Evolutionary conservation across 2,888 invertebrate genomes (phyloP), one percentile per base, ranked within the genome.

Genomic region (Strigamia crassipes): DNA sequence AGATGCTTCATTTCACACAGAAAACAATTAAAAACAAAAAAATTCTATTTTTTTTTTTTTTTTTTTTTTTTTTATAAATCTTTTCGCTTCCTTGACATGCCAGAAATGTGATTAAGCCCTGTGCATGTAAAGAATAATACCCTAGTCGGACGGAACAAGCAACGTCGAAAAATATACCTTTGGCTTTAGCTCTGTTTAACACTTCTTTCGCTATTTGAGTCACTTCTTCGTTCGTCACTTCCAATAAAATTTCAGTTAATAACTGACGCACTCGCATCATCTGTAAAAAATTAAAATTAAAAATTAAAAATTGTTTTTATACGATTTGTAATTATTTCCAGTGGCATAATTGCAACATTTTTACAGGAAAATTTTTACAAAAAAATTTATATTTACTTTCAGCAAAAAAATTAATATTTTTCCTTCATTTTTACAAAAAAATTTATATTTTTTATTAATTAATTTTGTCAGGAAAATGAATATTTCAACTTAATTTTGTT

Each of bases 141-240:
- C 79, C 79, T 21, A 78, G 41, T 23, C 18, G 12, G 38, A 79
- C 18, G 31, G 23, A 73, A 73, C 27, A 79, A 42, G 31, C 46
- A 73, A 73, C 27, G 23, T 31, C 18, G n/a, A 15, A 41, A 78
- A 78, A 46, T 82, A 82, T 83, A 83, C 83, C 83, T 83, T 83
- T 83, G 31, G 80, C 80, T 42, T 78, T 82, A 12, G 92, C 92
- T 90, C 92, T 93, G 90, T 92, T 93, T 89, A 93, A 91, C 88
- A 95, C 94, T 90, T 96, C 96, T 89, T 92, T 92, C 89, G 95
- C 94, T 87, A 96, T 92, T 86, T 90, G 90, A 86, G 92, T 90
- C 87, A 98, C 94, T 91, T 96, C 95, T 88, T 93, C 92, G 88
- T 94, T 94, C 31, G 98, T 98, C 86, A 97, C 97, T 88, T 96